Conservation (phyloP, 2,113 vertebrate species). For the Progne subis region DNA sequence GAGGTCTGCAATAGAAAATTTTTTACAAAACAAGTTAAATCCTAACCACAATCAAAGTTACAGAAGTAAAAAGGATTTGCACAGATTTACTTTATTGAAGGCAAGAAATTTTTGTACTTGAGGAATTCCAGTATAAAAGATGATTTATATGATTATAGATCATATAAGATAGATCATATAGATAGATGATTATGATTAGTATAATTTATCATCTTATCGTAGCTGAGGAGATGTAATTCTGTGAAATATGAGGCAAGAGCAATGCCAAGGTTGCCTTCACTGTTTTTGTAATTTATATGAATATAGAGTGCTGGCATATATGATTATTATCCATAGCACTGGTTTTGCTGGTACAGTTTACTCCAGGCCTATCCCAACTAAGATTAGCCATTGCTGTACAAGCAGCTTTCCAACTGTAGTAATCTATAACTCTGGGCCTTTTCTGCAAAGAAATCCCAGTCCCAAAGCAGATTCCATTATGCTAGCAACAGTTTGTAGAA, state of each 20-base stretch:
- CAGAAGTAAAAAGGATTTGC: not conserved
- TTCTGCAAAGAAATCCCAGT: not conserved
- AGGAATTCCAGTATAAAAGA: not conserved
- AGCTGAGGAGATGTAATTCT: not conserved
- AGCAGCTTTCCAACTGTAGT: not conserved
- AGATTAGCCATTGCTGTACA: not conserved
- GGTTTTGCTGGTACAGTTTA: not conserved
- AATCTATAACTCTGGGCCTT: not conserved
- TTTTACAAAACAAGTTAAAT: slow-evolving; percentile 28
- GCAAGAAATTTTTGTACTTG: not conserved
- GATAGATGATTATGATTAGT: too few relatives aligned
- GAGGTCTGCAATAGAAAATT: slow-evolving; percentile 56
- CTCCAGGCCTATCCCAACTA: not conserved
- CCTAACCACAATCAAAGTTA: not conserved
- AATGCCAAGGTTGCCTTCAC: not conserved
- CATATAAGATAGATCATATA: too few relatives aligned
- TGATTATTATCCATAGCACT: not conserved
- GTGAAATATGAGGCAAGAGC: not conserved
- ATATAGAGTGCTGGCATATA: not conserved
- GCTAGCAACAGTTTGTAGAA: not conserved
- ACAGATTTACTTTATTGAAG: not conserved
- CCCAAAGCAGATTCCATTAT: not conserved
- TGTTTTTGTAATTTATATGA: not conserved
- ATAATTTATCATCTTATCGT: not conserved
- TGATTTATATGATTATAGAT: too few relatives aligned